Base-by-base conservation (phyloP, 2,888 invertebrate genomes). In the Phortica okadai region DNA sequence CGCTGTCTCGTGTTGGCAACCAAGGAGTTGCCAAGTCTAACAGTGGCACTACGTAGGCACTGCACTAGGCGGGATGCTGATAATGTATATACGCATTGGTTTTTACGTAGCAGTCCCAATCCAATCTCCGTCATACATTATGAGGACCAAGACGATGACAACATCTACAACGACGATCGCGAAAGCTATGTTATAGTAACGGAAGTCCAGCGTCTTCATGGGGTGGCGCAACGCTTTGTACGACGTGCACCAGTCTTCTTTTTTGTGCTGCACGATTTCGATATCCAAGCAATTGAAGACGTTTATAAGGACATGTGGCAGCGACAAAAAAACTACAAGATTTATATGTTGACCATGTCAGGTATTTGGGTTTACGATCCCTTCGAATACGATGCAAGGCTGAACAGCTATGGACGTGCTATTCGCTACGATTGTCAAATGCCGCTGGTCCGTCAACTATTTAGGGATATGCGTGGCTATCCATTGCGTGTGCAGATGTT, bases 401-500 rank as follows among this genome's bases (percentile, higher is more conserved):
- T 58, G 7, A 54, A 50, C n/a, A 66, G 42, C 1, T 88, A 80
- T 70, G 90, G 91, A 0, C 82, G 82, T 14, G 76, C 91, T 10
- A 74, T 85, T 8, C 70, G 77, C 4, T 88, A 87, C 45, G 50
- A n/a, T 3, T 85, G 82, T 0, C 73, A 80, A 2, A 78, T 81
- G 33, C 73, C 84, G 0, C 54, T 90, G 67, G 78, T 80, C 42
- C 78, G 54, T 1, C 73, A 83, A 2, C 64, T 90, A 25, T 90
- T 91, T 74, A 83, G 84, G 14, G 79, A 92, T 50, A 87, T 92
- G 87, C 87, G 85, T 14, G 90, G 90, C 3, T 92, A 91, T 87
- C 91, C 91, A 3, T 7, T 92, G 69, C 84, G 88, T n/a, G 80
- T 91, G 42, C 91, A 92, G 80, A 85, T 91, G 50, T 92, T 92